These are phyloP conservation scores for Masticophis lateralis DNA, from an alignment of 2,797 vertebrate species.

Conservation along the genomic window DNA sequence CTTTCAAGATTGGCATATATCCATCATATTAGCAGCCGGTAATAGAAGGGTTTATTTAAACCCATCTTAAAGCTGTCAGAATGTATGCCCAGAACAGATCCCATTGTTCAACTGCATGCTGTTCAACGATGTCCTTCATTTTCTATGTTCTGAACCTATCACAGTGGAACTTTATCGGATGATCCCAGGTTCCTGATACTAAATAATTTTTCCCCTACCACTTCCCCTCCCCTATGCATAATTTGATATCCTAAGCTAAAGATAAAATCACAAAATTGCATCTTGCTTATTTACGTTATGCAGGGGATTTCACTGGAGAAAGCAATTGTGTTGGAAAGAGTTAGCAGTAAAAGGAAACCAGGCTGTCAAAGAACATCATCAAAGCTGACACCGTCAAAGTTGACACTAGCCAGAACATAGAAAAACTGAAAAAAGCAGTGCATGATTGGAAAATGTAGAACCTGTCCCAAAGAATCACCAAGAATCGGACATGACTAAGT, in stretches of 20 bases:
- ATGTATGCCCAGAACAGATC: not conserved
- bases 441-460: not conserved
- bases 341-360: no score
- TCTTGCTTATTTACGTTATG: no score
- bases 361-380: no score
- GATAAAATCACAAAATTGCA: not conserved
- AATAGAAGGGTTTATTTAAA: not conserved
- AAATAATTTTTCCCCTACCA: not conserved
- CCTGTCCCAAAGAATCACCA: not conserved
- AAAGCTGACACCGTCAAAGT: no score
- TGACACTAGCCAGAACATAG: no score
- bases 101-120: not conserved
- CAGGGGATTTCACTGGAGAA: no score
- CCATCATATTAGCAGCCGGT: not conserved
- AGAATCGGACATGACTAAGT: not conserved
- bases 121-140: not conserved
- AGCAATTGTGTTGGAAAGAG: no score
- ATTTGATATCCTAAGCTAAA: not conserved
- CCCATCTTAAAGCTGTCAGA: not conserved
- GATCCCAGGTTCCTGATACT: not conserved
- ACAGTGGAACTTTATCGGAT: not conserved
- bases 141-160: not conserved
- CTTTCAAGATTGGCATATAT: not conserved
- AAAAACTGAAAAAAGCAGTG: not conserved
- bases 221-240: not conserved